phyloP scores from a whole-genome alignment of 2,113 vertebrate genomes.

The Ceyx cyanopectus region DNA sequence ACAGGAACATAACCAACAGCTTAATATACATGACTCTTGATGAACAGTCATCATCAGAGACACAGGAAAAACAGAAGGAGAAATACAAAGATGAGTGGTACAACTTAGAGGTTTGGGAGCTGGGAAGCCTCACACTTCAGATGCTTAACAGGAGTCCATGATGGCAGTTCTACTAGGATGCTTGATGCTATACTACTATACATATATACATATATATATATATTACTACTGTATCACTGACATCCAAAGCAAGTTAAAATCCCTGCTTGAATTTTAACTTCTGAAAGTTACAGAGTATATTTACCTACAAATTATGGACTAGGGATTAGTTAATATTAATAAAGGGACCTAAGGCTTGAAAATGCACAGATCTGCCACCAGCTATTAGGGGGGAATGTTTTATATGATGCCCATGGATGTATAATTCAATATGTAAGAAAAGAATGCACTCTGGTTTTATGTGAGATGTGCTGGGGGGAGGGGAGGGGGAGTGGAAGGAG shows the following conservation, averaged over 20 bases:
- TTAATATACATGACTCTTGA: background rate
- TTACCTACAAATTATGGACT: background rate
- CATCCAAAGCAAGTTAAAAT: background rate
- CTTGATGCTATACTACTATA: background rate
- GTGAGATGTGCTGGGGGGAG: background rate
- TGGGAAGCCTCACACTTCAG: background rate
- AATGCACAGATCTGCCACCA: background rate
- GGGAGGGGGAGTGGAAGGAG: too few species aligned
- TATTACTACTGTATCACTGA: background rate
- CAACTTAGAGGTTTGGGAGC: background rate
- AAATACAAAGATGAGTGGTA: background rate
- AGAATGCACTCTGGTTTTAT: background rate
- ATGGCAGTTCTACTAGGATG: background rate
- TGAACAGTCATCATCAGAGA: background rate
- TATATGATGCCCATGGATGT: background rate
- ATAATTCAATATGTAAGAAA: background rate
- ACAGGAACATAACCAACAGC: background rate
- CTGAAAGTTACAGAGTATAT: background rate
- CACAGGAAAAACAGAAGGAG: background rate
- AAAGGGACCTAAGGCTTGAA: background rate
- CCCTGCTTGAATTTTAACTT: background rate
- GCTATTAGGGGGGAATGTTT: fast-evolving
- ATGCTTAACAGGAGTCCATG: background rate
- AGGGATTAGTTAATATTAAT: background rate
- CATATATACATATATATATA: too few species aligned